Evolutionary conservation across 2,113 vertebrate species (phyloP).

Genomic region (Myrmecophaga tridactyla): DNA sequence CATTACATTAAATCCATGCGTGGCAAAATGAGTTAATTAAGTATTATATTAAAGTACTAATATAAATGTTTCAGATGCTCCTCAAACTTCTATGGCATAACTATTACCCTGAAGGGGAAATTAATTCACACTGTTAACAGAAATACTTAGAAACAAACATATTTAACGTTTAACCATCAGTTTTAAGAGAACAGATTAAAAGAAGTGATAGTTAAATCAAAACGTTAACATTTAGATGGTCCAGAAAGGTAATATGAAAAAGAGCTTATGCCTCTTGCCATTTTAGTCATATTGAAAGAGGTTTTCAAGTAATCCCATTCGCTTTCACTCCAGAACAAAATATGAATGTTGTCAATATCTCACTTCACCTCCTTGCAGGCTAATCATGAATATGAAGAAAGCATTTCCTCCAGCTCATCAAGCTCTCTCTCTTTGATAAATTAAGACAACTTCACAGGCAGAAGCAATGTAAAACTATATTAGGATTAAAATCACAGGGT

Average conservation of each 20-base stretch:
- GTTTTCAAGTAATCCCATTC: conserved; percentile 51
- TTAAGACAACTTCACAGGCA: conserved; percentile 44
- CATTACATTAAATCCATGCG: conserved; percentile 53
- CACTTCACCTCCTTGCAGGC: conserved; percentile 13
- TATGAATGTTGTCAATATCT: conserved; percentile 39
- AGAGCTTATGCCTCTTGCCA: not conserved
- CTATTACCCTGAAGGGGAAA: conserved; percentile 45
- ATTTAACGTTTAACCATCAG: conserved; percentile 53
- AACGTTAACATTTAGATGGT: conserved; percentile 49
- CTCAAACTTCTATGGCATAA: conserved; percentile 46
- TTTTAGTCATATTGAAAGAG: not conserved
- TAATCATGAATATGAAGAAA: conserved; percentile 52
- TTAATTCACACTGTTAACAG: conserved; percentile 59
- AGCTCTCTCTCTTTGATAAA: not conserved
- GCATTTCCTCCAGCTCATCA: conserved; percentile 58
- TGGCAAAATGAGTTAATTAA: conserved; percentile 65
- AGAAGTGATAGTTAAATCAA: conserved; percentile 56
- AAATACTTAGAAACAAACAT: conserved; percentile 67
- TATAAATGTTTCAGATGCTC: conserved; percentile 59
- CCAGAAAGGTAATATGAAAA: conserved; percentile 26
- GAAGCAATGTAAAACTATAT: not conserved
- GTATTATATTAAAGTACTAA: conserved; percentile 63
- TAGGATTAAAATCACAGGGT: not conserved
- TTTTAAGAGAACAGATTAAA: conserved; percentile 52
- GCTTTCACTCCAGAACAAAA: conserved; percentile 22